Evolutionary conservation across 2,797 vertebrate genomes (phyloP), one percentile per base, ranked within the genome.

Genomic region (Morus bassanus): DNA sequence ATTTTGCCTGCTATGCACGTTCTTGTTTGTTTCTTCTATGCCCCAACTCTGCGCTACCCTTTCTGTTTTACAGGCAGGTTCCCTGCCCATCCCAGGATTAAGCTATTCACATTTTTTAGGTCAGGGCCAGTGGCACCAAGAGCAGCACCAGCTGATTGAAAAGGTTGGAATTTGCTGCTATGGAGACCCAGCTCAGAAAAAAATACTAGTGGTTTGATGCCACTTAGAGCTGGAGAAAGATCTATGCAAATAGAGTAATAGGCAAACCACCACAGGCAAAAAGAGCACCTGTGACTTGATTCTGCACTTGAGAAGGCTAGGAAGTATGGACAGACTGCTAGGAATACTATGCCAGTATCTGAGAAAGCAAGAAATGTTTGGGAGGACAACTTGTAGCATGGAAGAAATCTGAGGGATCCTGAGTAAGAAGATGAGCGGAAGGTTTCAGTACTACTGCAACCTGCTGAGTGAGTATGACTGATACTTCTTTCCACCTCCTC

Each of bases 41-140:
- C 1, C 11, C 4, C 16, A 11, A 9, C 11, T 77, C 31, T 51
- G n/a, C 5, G 0, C 6, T 68, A 30, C 15, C 3, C 4, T 74
- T 81, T 67, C 28, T n/a, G 1, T 61, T 53, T 80, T 64, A 43
- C 24, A 9, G 16, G 8, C 19, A 57, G 18, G 33, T 89, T 65
- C 25, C 17, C 50, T 61, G 39, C 8, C 19, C 7, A 72, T 48
- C 23, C 12, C 16, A 51, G 21, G 30, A 64, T 63, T 73, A 60
- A 83, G 35, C 11, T 61, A 4, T 43, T 24, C 30, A 24, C 4
- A 1, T 25, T 45, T 68, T 64, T 57, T 43, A 83, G 27, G 7
- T n/a, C 39, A 54, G 37, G 19, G 10, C 15, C 53, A 81, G 28
- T 17, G 88, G 12, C 4, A 9, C 24, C 35, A 41, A 50, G 5